Evolutionary conservation across 2,113 vertebrate species (phyloP).

Genomic region (Dicentrarchus labrax): DNA sequence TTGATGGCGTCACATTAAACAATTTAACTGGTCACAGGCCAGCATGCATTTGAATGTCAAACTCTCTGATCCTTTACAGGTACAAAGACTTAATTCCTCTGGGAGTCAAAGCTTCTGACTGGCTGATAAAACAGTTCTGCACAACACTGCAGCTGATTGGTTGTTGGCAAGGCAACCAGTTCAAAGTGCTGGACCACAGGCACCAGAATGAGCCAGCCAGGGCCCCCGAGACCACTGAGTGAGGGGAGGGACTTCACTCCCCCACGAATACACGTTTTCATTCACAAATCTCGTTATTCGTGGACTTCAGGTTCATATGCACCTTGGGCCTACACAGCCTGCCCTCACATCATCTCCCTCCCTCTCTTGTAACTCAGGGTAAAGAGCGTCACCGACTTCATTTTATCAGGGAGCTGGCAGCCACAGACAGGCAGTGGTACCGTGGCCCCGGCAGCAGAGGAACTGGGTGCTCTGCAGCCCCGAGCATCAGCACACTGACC

Average conservation of each 20-base stretch:
- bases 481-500: conserved; percentile 80
- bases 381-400: conserved; percentile 30
- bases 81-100: conserved; percentile 64
- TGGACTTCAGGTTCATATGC: neutral
- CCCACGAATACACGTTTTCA: neutral
- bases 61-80: conserved; percentile 42
- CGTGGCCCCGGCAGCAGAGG: conserved; percentile 51
- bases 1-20: conserved; percentile 21
- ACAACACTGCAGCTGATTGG: conserved; percentile 48
- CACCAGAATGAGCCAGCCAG: conserved; percentile 43
- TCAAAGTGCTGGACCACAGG: conserved; percentile 38
- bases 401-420: conserved; percentile 42
- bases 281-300: conserved; percentile 35
- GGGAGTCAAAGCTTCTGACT: conserved; percentile 50
- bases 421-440: conserved; percentile 33
- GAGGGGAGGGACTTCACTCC: conserved; percentile 10
- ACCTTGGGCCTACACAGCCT: neutral
- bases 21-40: conserved; percentile 12
- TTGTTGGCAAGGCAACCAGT: conserved; percentile 62
- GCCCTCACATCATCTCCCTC: neutral
- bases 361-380: neutral
- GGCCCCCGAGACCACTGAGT: conserved; percentile 37
- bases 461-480: conserved; percentile 80
- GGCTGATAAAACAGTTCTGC: conserved; percentile 45
- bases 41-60: conserved; percentile 22